Evolutionary conservation across 2,888 invertebrate genomes (phyloP), one percentile per base, ranked within the genome.

Genomic region (Noctua janthina): DNA sequence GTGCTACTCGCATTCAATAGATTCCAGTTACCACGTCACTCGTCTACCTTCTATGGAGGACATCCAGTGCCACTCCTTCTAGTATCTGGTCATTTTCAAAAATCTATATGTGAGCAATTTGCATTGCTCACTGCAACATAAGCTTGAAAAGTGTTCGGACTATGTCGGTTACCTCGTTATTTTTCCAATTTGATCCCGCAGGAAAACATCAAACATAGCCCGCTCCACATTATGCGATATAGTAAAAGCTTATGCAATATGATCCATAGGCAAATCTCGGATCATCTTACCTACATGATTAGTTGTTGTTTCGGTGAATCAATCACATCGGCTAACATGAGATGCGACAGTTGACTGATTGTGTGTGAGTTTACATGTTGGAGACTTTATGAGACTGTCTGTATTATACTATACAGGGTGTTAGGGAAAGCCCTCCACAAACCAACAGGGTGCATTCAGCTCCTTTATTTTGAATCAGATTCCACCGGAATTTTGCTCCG

Each of bases 231-330:
- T 68, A 68, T n/a, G 13, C 3, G 8, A 35, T 17, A 11, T 23
- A 35, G 15, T 59, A 62, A 72, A 79, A 81, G 81, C 43, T 46
- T 54, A 54, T 51, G 82, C 11, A 79, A 74, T 20, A 64, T 64
- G 51, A 81, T 64, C 35, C 13, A 15, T 74, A 79, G 54, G 64
- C 74, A 54, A 79, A 79, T 79, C 2, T 39, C 13, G 64, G 54
- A 23, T 79, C 35, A 54, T n/a, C 15, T 46, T 64, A 73, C 79
- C 15, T 35, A 81, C 23, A 13, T 46, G 46, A 54, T 51, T 73
- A 62, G 64, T 74, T 20, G 15, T n/a, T 71, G 39, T 43, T 29
- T 35, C 54, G 6, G n/a, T n/a, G 54, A 79, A 79, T 82, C 79
- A 82, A 75, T 82, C 82, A 79, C 4, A 54, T 29, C 4, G 17